Base-by-base conservation (phyloP, 2,888 invertebrate species). In the Kuschelorhynchus macadamiae region DNA sequence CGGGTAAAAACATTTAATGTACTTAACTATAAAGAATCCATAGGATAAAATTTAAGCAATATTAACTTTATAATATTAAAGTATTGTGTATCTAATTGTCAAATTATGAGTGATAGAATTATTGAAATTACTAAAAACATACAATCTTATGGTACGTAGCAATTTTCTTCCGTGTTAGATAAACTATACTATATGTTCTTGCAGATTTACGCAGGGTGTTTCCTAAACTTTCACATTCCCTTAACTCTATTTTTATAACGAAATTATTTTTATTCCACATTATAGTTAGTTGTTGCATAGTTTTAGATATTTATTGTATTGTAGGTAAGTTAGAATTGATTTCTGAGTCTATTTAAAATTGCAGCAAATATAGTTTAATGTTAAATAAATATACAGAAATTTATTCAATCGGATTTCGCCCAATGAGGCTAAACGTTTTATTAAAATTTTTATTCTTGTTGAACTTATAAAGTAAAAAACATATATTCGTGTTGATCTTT, bases 71-170 rank as follows among this genome's bases (percentile, higher is more conserved):
- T 75, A 71, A 70, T 71, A 60, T 56, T 67, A 77, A 77, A 75
- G 74, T 76, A 67, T 64, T 79, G 68, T 77, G 78, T 81, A 80
- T 78, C 61, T 81, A 78, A 81, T 80, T 82, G 83, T 83, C 82
- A 83, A 82, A 83, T 82, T 82, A 81, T 77, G 78, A 82, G 81
- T 82, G 82, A 83, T 82, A 83, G 81, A 77, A 75, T 72, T 77
- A 77, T 73, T 74, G 50, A 60, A 53, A 64, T 47, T 50, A 49
- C 55, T 46, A 72, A 64, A 61, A 69, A 70, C 72, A 74, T 74
- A 73, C 75, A 75, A 76, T 76, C 59, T 72, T 67, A 65, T 44
- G 42, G 67, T 63, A 57, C 49, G 49, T 32, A 47, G 4, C 30
- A 53, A 41, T 46, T 64, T 66, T 60, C 60, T 66, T 60, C 57